phyloP scores from a whole-genome alignment of 2,797 vertebrate genomes.

The Manis pentadactyla region DNA sequence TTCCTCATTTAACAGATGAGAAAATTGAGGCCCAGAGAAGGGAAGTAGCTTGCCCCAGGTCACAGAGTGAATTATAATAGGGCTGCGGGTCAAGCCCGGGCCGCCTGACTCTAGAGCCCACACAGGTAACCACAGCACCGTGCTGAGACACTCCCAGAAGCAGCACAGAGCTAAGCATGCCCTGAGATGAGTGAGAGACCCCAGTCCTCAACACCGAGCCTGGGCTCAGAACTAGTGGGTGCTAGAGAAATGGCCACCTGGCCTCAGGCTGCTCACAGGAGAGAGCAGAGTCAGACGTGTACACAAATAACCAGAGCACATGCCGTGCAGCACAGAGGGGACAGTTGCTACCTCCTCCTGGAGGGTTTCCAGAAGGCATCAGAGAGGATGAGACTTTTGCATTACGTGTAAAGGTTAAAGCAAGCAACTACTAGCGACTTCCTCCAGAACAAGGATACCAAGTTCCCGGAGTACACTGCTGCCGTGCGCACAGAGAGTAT shows the following conservation, averaged over 20 bases:
- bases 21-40: neutral
- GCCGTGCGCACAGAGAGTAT: neutral
- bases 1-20: slow-evolving; percentile 6
- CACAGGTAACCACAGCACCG: neutral
- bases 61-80: neutral
- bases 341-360: neutral
- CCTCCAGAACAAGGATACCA: neutral
- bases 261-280: neutral
- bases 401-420: neutral
- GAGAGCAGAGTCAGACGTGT: neutral
- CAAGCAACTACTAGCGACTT: neutral
- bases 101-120: neutral
- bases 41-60: neutral
- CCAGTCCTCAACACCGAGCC: neutral
- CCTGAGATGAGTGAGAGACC: neutral
- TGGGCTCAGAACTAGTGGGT: neutral
- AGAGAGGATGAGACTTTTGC: neutral
- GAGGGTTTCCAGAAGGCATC: neutral
- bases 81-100: neutral
- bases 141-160: neutral
- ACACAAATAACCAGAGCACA: neutral
- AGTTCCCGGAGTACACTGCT: neutral
- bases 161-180: neutral
- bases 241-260: neutral
- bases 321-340: neutral